A percentile compares a stretch with the other conserved stretches of the same genome.
Conservation (phyloP, 2,888 invertebrate genomes). For the Lasius platythorax region DNA sequence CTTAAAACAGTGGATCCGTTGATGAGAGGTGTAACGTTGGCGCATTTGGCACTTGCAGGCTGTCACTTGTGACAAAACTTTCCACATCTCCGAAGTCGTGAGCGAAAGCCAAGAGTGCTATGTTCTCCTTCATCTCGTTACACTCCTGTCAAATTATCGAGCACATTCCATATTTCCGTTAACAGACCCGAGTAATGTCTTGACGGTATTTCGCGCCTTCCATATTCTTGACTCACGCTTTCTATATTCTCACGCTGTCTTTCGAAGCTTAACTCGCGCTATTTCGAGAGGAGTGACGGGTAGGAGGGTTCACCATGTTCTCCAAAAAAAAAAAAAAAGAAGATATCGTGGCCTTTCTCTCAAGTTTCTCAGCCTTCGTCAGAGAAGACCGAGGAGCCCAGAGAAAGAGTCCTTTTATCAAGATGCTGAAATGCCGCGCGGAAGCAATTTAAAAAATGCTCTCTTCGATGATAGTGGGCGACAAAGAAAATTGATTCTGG, state of each 20-base stretch:
- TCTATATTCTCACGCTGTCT: not conserved
- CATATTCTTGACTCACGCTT: not conserved
- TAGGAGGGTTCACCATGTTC: not conserved
- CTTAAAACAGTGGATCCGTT: not conserved
- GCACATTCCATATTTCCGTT: slow-evolving; percentile 10
- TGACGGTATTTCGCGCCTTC: not conserved
- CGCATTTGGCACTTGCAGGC: not conserved
- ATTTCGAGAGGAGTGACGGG: not conserved
- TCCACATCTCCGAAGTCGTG: not conserved
- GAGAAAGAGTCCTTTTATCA: not conserved
- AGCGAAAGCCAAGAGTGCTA: not conserved
- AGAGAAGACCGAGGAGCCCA: not conserved
- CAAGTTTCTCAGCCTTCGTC: not conserved
- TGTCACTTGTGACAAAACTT: not conserved
- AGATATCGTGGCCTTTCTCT: not conserved
- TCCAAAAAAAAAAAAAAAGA: not conserved
- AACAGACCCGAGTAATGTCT: not conserved
- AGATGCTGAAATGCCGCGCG: not conserved
- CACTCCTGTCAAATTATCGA: not conserved
- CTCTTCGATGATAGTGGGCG: not conserved
- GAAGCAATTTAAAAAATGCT: not conserved
- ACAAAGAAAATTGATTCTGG: not conserved
- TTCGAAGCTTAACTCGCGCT: not conserved
- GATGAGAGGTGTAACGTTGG: not conserved
- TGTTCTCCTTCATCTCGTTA: not conserved